Evolutionary conservation across 2,113 vertebrate genomes (phyloP), one percentile per base, ranked within the genome.

Genomic region (Chunga burmeisteri): DNA sequence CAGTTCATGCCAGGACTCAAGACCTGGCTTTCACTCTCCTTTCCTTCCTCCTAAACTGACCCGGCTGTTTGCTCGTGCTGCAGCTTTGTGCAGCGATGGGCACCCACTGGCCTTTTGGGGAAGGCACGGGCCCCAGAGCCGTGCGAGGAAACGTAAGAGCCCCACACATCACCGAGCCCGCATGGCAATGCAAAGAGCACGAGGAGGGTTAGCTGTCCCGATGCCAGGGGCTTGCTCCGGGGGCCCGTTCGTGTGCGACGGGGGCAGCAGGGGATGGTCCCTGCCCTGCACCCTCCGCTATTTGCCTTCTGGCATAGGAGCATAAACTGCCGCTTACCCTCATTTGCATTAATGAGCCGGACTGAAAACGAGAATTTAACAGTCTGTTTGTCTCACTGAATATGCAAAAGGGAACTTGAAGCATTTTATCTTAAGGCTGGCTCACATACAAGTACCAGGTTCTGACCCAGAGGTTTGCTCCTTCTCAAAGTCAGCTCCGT

Each of bases 221-320:
- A 15, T 38, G 47, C 25, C 47, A 55, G 66, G 25, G 27, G 13
- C 29, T 90, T 67, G 9, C 53, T 29, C 34, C 73, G 49, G 72
- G 34, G 26, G 8, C 38, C 23, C 0, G 0, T 7, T 59, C 4
- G 4, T 6, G 2, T 12, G 7, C 1, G 16, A 12, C 4, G 6
- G 58, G 36, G 21, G 19, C 55, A 36, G 73, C 59, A 87, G 29
- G n/a, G 32, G 49, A 65, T 21, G 19, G 5, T 4, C 10, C 1
- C 25, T 55, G 40, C 34, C 42, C 86, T 25, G 13, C 30, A 8
- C 13, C 16, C 32, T 0, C 0, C 2, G 8, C 29, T 47, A 4
- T 49, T 56, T 88, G 10, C 47, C 44, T 84, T 75, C 52, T 75
- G 81, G 65, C 85, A n/a, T 7, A 56, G 83, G 27, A 73, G 46